phyloP scores from a whole-genome alignment of 1,140 invertebrate genomes.

The Protaetia brevitarsis region DNA sequence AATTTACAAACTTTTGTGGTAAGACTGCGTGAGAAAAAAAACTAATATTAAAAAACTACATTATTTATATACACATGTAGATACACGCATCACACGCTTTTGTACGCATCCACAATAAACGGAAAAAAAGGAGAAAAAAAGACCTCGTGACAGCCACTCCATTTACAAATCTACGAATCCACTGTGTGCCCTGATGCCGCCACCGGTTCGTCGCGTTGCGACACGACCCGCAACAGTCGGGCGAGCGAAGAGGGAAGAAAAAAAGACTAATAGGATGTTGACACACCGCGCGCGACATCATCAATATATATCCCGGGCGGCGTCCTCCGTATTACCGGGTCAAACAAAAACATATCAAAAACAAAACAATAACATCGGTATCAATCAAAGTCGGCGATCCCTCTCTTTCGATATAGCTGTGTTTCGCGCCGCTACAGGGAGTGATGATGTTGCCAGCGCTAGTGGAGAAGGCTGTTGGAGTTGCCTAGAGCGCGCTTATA shows the following conservation, averaged over 20 bases:
- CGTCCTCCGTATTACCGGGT: not conserved
- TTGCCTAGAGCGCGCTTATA: too few relatives aligned
- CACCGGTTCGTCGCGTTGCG: too few relatives aligned
- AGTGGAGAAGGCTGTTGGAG: too few relatives aligned
- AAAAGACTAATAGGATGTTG: slow-evolving; percentile 18
- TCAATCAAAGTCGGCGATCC: not conserved
- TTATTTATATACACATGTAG: too few relatives aligned
- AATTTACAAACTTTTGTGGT: too few relatives aligned
- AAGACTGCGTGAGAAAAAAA: too few relatives aligned
- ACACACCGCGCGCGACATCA: slow-evolving; percentile 14
- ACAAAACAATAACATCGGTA: slow-evolving; percentile 14
- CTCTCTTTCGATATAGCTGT: not conserved
- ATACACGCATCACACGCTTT: too few relatives aligned
- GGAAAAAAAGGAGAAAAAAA: not conserved
- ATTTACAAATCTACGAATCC: not conserved
- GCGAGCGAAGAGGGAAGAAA: not conserved
- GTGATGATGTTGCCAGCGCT: too few relatives aligned
- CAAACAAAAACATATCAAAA: slow-evolving; percentile 17
- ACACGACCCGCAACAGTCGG: not conserved
- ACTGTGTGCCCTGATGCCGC: too few relatives aligned
- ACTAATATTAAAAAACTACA: too few relatives aligned
- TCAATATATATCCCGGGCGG: slow-evolving; percentile 4
- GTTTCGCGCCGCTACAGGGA: not conserved
- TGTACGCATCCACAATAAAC: not conserved
- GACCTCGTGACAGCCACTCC: not conserved